phyloP scores from a whole-genome alignment of 2,888 invertebrate species.

The Rhopalosiphum nymphaeae region DNA sequence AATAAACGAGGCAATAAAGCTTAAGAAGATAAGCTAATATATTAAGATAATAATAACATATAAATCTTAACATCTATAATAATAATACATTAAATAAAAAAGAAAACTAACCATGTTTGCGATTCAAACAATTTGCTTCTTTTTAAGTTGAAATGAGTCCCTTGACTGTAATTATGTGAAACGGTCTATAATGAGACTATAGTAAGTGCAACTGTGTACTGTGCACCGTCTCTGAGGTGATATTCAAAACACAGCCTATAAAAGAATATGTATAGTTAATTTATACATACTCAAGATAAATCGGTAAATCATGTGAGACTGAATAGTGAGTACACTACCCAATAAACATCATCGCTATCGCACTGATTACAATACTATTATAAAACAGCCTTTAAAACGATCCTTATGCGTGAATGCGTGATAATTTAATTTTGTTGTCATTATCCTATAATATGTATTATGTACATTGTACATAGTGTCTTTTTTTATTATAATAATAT shows the following conservation, averaged over 20 bases:
- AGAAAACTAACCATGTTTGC: conserved; percentile 2
- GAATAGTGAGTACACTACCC: not conserved
- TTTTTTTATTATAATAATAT: not conserved
- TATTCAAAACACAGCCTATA: not conserved
- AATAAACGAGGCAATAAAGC: not conserved
- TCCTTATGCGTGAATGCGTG: too few relatives aligned
- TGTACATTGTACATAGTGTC: not conserved
- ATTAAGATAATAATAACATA: not conserved
- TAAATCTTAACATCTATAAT: not conserved
- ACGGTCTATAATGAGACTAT: not conserved
- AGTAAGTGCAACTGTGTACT: not conserved
- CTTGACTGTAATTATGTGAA: not conserved
- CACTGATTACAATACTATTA: not conserved
- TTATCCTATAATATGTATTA: not conserved
- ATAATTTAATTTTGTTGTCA: not conserved
- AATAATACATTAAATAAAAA: not conserved
- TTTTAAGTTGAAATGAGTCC: not conserved
- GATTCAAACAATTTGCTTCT: not conserved
- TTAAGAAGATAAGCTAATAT: not conserved
- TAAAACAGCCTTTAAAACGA: not conserved
- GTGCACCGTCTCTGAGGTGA: not conserved
- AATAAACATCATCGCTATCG: not conserved
- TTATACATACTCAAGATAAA: not conserved
- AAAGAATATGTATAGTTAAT: not conserved
- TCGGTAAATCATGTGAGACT: too few relatives aligned